phyloP scores from a whole-genome alignment of 2,888 invertebrate genomes.

The Ormyrus thymus region DNA sequence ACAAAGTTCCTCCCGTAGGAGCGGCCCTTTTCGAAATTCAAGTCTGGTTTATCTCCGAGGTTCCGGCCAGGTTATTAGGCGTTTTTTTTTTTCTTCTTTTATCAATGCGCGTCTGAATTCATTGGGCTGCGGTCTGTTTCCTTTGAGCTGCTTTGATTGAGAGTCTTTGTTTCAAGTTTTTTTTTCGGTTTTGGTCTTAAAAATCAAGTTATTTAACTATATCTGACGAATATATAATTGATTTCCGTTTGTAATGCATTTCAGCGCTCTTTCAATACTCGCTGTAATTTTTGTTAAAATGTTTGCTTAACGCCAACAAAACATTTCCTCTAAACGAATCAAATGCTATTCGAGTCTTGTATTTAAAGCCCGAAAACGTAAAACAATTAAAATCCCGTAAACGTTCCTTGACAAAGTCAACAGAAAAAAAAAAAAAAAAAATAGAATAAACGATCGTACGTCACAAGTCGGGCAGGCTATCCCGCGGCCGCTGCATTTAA shows the following conservation, averaged over 20 bases:
- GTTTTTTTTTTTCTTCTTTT: background rate
- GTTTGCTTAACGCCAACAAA: too few species aligned
- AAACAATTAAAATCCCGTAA: background rate
- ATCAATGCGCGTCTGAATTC: slow-evolving; percentile 37
- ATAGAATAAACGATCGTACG: slow-evolving; percentile 12
- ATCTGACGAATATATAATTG: too few species aligned
- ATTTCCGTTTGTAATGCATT: too few species aligned
- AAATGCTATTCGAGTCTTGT: too few species aligned
- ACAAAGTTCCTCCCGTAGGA: slow-evolving; percentile 23
- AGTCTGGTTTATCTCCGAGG: too few species aligned
- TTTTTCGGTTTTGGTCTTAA: background rate
- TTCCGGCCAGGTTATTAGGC: too few species aligned
- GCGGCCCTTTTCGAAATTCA: background rate
- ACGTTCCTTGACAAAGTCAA: slow-evolving; percentile 9
- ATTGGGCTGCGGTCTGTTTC: slow-evolving; percentile 31
- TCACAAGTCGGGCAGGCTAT: background rate
- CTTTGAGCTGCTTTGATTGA: too few species aligned
- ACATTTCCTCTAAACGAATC: too few species aligned
- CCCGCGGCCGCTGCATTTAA: slow-evolving; percentile 31
- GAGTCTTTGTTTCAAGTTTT: background rate
- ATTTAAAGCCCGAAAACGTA: too few species aligned
- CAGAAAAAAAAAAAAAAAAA: background rate
- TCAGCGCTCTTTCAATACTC: too few species aligned
- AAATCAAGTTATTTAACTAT: too few species aligned
- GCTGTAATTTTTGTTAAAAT: too few species aligned